phyloP scores from a whole-genome alignment of 2,888 invertebrate genomes.

The Gonocerus acuteangulatus region DNA sequence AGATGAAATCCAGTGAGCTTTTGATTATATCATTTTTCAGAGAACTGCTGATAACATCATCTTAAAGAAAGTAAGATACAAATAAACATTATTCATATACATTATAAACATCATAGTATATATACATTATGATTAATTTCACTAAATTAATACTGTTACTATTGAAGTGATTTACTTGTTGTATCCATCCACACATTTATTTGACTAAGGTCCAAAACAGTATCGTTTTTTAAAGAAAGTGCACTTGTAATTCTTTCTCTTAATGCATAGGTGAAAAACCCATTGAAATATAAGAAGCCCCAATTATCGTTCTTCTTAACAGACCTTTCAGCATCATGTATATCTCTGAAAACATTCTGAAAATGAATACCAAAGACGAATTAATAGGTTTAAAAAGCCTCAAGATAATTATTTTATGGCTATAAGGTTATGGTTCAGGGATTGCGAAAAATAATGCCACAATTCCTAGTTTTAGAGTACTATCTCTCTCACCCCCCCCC shows the following conservation, averaged over 20 bases:
- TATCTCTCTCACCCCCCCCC: too few species aligned
- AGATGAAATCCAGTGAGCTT: slow-evolving; percentile 19
- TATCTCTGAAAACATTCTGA: not conserved
- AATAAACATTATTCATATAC: not conserved
- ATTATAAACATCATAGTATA: not conserved
- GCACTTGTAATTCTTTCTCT: slow-evolving; percentile 31
- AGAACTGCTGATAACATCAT: slow-evolving; percentile 71
- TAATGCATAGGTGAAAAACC: slow-evolving; percentile 34
- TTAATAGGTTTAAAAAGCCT: too few species aligned
- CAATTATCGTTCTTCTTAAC: slow-evolving; percentile 34
- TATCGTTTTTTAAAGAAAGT: slow-evolving; percentile 22
- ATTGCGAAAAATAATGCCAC: too few species aligned
- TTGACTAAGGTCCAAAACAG: slow-evolving; percentile 31
- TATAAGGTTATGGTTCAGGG: too few species aligned
- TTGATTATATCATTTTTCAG: slow-evolving; percentile 58
- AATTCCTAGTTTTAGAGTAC: too few species aligned
- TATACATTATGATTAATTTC: not conserved
- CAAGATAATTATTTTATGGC: too few species aligned
- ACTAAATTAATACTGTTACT: too few species aligned
- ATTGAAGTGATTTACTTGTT: slow-evolving; percentile 38
- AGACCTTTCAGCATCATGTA: slow-evolving; percentile 22
- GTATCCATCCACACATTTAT: slow-evolving; percentile 37
- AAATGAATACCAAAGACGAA: too few species aligned
- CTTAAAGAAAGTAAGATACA: slow-evolving; percentile 46
- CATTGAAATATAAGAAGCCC: slow-evolving; percentile 36